Base-by-base conservation (phyloP, 2,113 vertebrate genomes). In the Eublepharis macularius region DNA sequence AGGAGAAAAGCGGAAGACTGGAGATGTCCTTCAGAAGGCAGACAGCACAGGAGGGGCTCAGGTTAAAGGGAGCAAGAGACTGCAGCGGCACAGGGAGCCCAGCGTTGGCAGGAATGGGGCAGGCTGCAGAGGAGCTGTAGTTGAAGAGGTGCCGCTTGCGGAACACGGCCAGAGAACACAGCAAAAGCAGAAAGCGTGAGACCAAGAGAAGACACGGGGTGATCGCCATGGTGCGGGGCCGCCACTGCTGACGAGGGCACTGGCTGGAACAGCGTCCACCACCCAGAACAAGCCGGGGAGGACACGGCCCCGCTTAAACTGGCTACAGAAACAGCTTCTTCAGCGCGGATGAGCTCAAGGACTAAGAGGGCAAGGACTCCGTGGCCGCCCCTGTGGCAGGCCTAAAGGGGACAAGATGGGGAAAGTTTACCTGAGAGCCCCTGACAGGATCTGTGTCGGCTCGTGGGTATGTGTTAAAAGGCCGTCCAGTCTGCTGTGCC, bases 391-490 rank as follows among this genome's bases (percentile, higher is more conserved):
- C 65, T 1, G 32, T 0, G 76, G 70, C 41, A 32, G 19, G 24
- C 29, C 49, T 11, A 68, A 57, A 17, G 2, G 24, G 45, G 16
- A 7, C 57, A 65, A 41, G 39, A 47, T 24, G 60, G 81, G n/a
- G 19, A 36, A 21, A 2, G 41, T 60, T 93, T 96, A 99, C 98
- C 98, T 98, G 98, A 47, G 96, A 92, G 24, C 96, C 97, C 81
- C 97, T 94, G 82, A 95, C 93, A 0, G 97, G 96, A 77, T 98
- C 97, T 21, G 96, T 98, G 85, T 99, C 98, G 0, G 97, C 95
- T 34, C 98, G 95, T 0, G 98, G 98, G 92, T 98, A 99, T 0
- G 98, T 99, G 94, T 99, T 98, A 87, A 99, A 99, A 0, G 98
- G 98, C 80, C 98, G 94, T 34, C 96, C 94, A 0, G 93, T 94